Base-by-base conservation (phyloP, 1,140 invertebrate genomes). In the Drosophila watanabei region DNA sequence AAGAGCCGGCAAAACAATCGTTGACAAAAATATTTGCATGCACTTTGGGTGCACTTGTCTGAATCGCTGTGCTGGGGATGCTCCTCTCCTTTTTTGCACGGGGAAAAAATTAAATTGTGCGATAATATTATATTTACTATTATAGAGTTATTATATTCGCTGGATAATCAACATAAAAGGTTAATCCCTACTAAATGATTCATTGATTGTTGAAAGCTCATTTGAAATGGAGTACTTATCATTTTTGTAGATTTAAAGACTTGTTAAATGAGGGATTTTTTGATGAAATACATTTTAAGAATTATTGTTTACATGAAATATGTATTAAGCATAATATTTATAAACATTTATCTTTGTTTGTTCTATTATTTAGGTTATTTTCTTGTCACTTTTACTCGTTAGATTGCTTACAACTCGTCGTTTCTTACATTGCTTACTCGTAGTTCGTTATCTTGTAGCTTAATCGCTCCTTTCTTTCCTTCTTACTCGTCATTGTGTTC, bases 1-100 rank as follows among this genome's bases (percentile, higher is more conserved):
- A 52, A 69, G 63, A 63, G 8, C 39, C 58, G 63, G 57, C 61
- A 65, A 80, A 66, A 81, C 82, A 85, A 75, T 82, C 69, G 68
- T 66, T 80, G 79, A 73, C 83, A 80, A 87, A 87, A 87, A 82
- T 82, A 87, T 87, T 87, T 86, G 82, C 83, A 79, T 86, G 79
- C 82, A 86, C 83, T 86, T 80, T 82, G 71, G 79, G 76, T 82
- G 76, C 83, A 87, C 71, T 87, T 87, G 79, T 43, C 63, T 69
- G 46, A 57, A 72, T 72, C 77, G 51, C 65, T 51, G 54, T 16
- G 45, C 39, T 45, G 58, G 57, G 63, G 58, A 20, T 68, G 65
- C 45, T 49, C 32, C 65, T 24, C 33, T 37, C 6, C 20, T 28
- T 56, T 24, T 24, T 35, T 56, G 54, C 54, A 57, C 54, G 9